Evolutionary conservation across 1,140 invertebrate genomes (phyloP).

Genomic region (Drosophila sucinea): DNA sequence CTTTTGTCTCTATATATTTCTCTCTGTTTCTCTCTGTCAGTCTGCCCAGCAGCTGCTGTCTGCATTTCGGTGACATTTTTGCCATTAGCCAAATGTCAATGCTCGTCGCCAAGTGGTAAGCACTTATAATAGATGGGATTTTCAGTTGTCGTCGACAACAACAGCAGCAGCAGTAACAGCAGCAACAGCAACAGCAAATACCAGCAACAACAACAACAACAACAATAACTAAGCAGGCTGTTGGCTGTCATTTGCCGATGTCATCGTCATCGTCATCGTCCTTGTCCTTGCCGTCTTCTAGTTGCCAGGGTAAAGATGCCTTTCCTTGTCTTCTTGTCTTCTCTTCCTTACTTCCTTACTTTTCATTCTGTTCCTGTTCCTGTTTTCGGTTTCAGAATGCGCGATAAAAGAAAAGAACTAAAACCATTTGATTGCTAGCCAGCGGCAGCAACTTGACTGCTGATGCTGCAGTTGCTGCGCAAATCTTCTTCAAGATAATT

Average conservation of each 20-base stretch:
- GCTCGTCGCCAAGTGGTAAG: conserved; percentile 73
- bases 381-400: conserved; percentile 21
- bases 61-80: conserved; percentile 78
- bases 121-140: conserved; percentile 79
- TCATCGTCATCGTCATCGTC: conserved; percentile 4
- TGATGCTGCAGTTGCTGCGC: conserved; percentile 26
- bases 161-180: conserved; percentile 36
- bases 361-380: conserved; percentile 5
- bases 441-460: conserved; percentile 20
- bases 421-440: conserved; percentile 67
- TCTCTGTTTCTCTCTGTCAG: conserved; percentile 49
- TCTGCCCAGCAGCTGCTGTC: conserved; percentile 33
- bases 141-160: conserved; percentile 51
- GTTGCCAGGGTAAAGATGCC: background rate
- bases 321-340: background rate
- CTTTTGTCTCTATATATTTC: conserved; percentile 21
- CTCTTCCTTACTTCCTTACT: background rate
- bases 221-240: conserved; percentile 29
- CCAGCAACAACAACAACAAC: background rate
- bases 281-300: conserved; percentile 7
- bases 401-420: conserved; percentile 74
- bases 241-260: conserved; percentile 58
- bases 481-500: conserved; percentile 74
- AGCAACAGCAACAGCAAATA: conserved; percentile 27
- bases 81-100: conserved; percentile 81